Conservation (phyloP, 2,113 vertebrate genomes). For the Pelusios castaneus region DNA sequence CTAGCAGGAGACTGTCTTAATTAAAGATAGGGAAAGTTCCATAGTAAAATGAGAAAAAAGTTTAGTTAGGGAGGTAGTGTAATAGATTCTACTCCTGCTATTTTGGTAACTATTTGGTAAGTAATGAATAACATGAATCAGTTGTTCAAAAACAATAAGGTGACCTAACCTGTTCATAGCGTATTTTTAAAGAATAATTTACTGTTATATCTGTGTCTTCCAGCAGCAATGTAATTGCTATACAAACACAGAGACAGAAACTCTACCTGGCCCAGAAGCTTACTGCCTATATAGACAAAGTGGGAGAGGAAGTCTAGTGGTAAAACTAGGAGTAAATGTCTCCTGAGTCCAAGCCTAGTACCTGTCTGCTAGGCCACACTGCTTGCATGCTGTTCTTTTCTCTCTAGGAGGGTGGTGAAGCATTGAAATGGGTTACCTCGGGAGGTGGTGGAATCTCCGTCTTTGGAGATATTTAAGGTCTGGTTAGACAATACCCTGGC, state of each 20-base stretch:
- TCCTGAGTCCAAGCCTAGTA: fast-evolving
- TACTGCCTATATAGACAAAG: fast-evolving
- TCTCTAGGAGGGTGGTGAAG: too few relatives aligned
- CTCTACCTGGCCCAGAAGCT: neutral
- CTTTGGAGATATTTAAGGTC: too few relatives aligned
- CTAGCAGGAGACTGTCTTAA: neutral
- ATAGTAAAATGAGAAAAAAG: neutral
- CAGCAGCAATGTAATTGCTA: fast-evolving
- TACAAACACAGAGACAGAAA: neutral
- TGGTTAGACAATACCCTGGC: too few relatives aligned
- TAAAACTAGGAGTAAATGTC: fast-evolving
- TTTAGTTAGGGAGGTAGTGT: neutral
- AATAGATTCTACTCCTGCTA: fast-evolving
- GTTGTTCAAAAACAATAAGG: fast-evolving
- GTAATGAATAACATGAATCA: fast-evolving
- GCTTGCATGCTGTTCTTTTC: neutral
- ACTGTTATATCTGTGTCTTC: neutral
- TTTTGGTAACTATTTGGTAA: neutral
- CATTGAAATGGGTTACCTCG: too few relatives aligned
- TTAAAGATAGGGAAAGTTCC: neutral
- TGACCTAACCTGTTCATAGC: neutral
- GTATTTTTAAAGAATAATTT: fast-evolving
- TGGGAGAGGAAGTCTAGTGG: neutral
- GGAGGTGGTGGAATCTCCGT: too few relatives aligned
- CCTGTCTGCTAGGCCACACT: fast-evolving